Base-by-base conservation (phyloP, 2,888 invertebrate genomes). In the Ommatoiulus sabulosus region DNA sequence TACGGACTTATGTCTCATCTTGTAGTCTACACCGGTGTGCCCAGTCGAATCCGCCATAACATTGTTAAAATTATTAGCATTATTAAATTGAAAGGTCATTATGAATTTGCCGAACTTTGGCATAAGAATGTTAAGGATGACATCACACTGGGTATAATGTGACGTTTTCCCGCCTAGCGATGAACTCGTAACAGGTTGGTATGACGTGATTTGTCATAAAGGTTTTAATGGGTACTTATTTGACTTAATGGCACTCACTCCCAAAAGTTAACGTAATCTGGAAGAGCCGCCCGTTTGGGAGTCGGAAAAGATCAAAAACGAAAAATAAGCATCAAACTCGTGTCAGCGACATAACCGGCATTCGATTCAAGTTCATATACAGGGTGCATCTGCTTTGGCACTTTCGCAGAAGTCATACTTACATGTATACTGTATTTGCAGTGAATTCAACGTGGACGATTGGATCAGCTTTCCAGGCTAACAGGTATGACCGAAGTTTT, bases 221-320 rank as follows among this genome's bases (percentile, higher is more conserved):
- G 12, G 80, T 80, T 80, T 80, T 80, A 80, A 80, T 80, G 80
- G 80, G 80, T 80, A 80, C 80, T 80, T 80, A 80, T 80, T 80
- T 80, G 80, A 80, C 80, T 80, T 80, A 80, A 80, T 80, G 80
- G 80, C 35, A 35, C 35, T 43, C 35, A 35, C 80, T 80, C 35
- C 80, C 35, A 80, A 80, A 35, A 80, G 80, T 80, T 80, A 80
- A 80, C 80, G 35, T 15, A 80, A 24, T 80, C 35, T 80, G 35
- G 80, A 80, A 80, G 15, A 80, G 80, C 80, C 12, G 35, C 35
- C 80, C 35, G 35, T 80, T 80, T 80, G 80, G 35, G 12, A 12
- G 80, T 35, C 80, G 80, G 80, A 80, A 80, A 80, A 80, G 35
- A 80, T 35, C 35, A 10, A 35, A 80, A 24, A 10, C 12, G 3